Conservation (phyloP, 2,888 invertebrate species). For the Psococerastis gibbosa region DNA sequence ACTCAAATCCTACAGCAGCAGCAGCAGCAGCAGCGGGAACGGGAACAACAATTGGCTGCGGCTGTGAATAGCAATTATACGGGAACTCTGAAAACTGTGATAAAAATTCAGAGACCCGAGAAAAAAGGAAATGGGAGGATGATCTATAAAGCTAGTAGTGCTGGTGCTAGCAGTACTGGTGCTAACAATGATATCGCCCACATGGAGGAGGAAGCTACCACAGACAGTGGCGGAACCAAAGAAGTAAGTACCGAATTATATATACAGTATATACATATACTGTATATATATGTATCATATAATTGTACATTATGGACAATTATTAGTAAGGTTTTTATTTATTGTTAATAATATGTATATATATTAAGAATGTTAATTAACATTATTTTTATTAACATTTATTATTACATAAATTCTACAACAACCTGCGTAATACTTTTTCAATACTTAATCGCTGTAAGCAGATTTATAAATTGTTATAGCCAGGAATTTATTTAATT, state of each 20-base stretch:
- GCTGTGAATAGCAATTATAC: slow-evolving; percentile 41
- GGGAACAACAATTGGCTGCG: slow-evolving; percentile 19
- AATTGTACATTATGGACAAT: too few species aligned
- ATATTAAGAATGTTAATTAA: too few species aligned
- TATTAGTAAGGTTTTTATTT: too few species aligned
- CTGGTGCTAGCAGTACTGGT: slow-evolving; percentile 22
- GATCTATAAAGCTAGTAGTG: slow-evolving; percentile 16
- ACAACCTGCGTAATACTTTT: too few species aligned
- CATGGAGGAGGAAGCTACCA: slow-evolving; percentile 42
- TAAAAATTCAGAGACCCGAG: slow-evolving; percentile 42
- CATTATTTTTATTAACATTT: too few species aligned
- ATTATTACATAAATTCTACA: too few species aligned
- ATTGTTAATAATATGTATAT: too few species aligned
- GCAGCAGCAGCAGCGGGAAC: slow-evolving; percentile 26
- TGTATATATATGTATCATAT: too few species aligned
- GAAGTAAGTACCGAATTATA: too few species aligned
- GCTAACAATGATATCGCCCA: slow-evolving; percentile 57
- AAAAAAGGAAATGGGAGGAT: slow-evolving; percentile 28
- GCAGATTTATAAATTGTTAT: too few species aligned
- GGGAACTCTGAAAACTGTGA: slow-evolving; percentile 67
- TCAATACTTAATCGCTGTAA: too few species aligned
- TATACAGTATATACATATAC: too few species aligned
- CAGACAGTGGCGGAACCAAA: slow-evolving; percentile 20
- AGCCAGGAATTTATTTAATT: slow-evolving; percentile 3
- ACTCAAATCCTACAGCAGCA: slow-evolving; percentile 23